Percentiles rank a stretch among this genome's conserved stretches.
Evolutionary conservation across 1,140 invertebrate genomes (phyloP).

Genomic region (Archivesica marissinica): DNA sequence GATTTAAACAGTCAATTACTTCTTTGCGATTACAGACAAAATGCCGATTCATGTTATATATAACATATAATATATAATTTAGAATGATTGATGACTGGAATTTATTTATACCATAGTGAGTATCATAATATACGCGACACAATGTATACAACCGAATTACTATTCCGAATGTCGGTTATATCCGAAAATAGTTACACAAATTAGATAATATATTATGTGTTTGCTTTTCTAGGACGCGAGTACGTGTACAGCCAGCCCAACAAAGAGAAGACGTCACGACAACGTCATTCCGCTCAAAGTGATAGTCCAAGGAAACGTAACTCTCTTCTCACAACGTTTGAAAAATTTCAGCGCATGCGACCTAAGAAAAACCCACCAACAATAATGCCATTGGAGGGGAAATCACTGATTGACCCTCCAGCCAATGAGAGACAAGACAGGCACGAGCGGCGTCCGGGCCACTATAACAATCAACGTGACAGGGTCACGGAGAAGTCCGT

Average conservation of each 20-base stretch:
- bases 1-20: too few species aligned
- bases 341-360: slow-evolving; percentile 76
- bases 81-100: too few species aligned
- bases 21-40: too few species aligned
- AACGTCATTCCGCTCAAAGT: neutral
- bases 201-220: too few species aligned
- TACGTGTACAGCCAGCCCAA: slow-evolving; percentile 50
- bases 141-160: too few species aligned
- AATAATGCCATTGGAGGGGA: slow-evolving; percentile 76
- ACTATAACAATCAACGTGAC: neutral
- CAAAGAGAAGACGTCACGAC: neutral
- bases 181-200: too few species aligned
- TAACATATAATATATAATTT: too few species aligned
- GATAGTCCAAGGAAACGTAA: slow-evolving; percentile 26
- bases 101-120: too few species aligned
- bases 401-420: slow-evolving; percentile 70
- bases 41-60: too few species aligned
- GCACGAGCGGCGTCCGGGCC: neutral
- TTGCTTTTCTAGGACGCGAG: slow-evolving; percentile 36
- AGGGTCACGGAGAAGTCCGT: slow-evolving; percentile 14
- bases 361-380: slow-evolving; percentile 69
- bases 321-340: slow-evolving; percentile 73
- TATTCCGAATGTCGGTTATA: too few species aligned
- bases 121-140: too few species aligned
- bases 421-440: slow-evolving; percentile 31